phyloP scores from a whole-genome alignment of 2,888 invertebrate genomes.

The Eudasyphora cyanicolor region DNA sequence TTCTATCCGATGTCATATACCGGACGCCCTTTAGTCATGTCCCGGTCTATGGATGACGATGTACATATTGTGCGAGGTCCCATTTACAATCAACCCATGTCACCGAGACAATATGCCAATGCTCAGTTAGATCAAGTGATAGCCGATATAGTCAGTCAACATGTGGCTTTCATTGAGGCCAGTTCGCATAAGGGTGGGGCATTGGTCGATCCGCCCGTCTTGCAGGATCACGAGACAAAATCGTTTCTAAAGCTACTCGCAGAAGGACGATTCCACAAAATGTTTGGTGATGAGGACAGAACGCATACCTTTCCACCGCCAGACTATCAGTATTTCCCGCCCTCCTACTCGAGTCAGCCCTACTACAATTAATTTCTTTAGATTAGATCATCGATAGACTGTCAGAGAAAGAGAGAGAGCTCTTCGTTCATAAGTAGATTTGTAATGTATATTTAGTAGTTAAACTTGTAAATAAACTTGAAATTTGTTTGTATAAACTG shows the following conservation, averaged over 20 bases:
- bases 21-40: background rate
- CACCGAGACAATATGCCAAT: conserved; percentile 66
- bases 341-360: background rate
- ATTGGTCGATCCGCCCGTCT: conserved; percentile 71
- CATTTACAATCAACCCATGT: conserved; percentile 16
- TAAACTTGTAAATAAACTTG: conserved; percentile 24
- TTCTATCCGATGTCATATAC: background rate
- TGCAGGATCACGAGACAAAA: conserved; percentile 72
- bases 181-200: conserved; percentile 69
- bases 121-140: conserved; percentile 75
- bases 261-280: conserved; percentile 71
- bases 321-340: background rate
- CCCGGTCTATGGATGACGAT: background rate
- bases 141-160: conserved; percentile 72
- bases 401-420: too few species aligned
- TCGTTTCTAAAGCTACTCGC: conserved; percentile 73
- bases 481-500: conserved; percentile 14
- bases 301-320: conserved; percentile 15
- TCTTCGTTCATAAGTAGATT: background rate
- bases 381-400: too few species aligned
- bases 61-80: background rate
- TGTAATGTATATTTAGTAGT: conserved; percentile 1
- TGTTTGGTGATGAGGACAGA: conserved; percentile 58
- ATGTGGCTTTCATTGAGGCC: conserved; percentile 74
- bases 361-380: background rate